These are phyloP conservation scores for Anomalospiza imberbis DNA, from an alignment of 2,797 vertebrate species.

Conservation along the genomic window DNA sequence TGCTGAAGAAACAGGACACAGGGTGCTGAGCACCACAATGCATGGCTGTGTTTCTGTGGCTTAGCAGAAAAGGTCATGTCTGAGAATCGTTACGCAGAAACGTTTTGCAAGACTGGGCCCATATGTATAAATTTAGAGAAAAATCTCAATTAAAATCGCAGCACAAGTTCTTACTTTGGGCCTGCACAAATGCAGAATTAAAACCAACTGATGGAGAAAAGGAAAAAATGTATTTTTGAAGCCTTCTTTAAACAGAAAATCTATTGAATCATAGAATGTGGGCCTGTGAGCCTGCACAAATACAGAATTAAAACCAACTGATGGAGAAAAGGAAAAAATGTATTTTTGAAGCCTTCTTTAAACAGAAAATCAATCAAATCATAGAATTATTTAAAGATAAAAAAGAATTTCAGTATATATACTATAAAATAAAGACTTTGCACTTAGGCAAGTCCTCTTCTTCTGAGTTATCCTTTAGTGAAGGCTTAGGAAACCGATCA, in stretches of 20 bases:
- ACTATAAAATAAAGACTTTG: background rate
- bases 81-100: background rate
- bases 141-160: slow-evolving; percentile 5
- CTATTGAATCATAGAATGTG: background rate
- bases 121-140: background rate
- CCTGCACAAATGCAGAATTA: background rate
- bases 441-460: background rate
- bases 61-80: slow-evolving; percentile 36
- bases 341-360: background rate
- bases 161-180: background rate
- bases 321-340: background rate
- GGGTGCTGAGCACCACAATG: background rate
- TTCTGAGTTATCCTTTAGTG: background rate
- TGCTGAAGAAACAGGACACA: background rate
- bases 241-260: background rate
- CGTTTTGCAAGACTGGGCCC: slow-evolving; percentile 40
- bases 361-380: background rate
- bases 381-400: background rate
- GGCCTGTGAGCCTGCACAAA: background rate
- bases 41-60: background rate
- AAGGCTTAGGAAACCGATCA: background rate
- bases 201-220: background rate
- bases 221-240: background rate
- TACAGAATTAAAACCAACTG: background rate
- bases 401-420: background rate